Percentiles rank a stretch among this genome's conserved stretches.
These are phyloP conservation scores for Muntiacus muntjak DNA, from an alignment of 2,113 vertebrate species.

Conservation along the genomic window DNA sequence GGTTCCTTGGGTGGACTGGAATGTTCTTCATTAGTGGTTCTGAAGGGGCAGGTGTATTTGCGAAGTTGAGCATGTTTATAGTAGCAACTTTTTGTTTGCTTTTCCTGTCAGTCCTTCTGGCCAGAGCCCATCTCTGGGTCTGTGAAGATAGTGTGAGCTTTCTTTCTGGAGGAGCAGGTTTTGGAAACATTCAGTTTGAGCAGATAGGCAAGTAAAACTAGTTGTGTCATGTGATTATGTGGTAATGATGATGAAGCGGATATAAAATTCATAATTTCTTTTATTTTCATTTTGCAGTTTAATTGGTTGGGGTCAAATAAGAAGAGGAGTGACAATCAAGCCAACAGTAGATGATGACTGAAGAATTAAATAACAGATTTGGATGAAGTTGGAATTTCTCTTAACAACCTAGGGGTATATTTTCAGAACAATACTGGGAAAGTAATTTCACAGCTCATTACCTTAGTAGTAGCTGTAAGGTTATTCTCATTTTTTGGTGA, in stretches of 20 bases:
- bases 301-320: slow-evolving; percentile 99
- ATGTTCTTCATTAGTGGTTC: neutral
- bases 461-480: slow-evolving; percentile 64
- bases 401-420: slow-evolving; percentile 61
- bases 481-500: slow-evolving; percentile 66
- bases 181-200: neutral
- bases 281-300: slow-evolving; percentile 84
- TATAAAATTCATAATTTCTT: slow-evolving; percentile 19
- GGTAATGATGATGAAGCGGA: neutral
- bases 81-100: neutral
- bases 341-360: slow-evolving; percentile 98
- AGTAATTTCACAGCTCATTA: slow-evolving; percentile 70
- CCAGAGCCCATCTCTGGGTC: neutral
- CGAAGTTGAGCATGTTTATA: neutral
- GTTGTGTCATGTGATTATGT: neutral
- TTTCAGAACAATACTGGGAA: slow-evolving; percentile 70
- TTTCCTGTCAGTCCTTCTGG: neutral
- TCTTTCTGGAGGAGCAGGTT: slow-evolving; percentile 6
- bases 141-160: neutral
- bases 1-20: neutral
- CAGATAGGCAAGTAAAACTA: slow-evolving; percentile 2
- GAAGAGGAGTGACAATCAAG: slow-evolving; percentile 99
- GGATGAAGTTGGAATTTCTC: slow-evolving; percentile 67
- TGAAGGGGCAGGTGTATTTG: neutral
- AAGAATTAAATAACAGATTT: slow-evolving; percentile 77